Conservation (phyloP, 2,888 invertebrate species). For the Thera britannica region DNA sequence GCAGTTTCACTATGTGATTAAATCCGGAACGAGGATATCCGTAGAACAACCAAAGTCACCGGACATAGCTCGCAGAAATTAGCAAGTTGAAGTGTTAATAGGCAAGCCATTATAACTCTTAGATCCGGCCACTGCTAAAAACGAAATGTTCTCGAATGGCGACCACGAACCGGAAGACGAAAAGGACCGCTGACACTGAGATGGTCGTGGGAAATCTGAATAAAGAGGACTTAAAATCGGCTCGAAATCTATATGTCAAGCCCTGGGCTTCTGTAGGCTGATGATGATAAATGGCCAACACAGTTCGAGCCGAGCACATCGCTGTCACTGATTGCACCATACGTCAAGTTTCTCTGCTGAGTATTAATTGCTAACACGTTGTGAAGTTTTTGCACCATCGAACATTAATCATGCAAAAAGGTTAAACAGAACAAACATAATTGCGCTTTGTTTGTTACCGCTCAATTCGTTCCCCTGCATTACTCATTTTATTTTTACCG, state of each 20-base stretch:
- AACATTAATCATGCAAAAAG: slow-evolving; percentile 30
- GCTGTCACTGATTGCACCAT: slow-evolving; percentile 13
- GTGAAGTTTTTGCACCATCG: slow-evolving; percentile 27
- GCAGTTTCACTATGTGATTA: too few species aligned
- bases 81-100: too few species aligned
- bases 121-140: too few species aligned
- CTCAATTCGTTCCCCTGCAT: slow-evolving; percentile 54
- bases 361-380: slow-evolving; percentile 26
- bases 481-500: slow-evolving; percentile 62
- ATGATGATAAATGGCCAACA: background rate
- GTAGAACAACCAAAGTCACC: too few species aligned
- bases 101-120: too few species aligned
- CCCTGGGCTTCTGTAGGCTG: background rate
- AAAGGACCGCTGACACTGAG: too few species aligned
- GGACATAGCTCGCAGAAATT: too few species aligned
- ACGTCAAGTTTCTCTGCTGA: slow-evolving; percentile 31
- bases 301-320: background rate
- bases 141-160: too few species aligned
- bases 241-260: background rate
- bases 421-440: slow-evolving; percentile 31
- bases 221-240: too few species aligned
- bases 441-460: slow-evolving; percentile 44
- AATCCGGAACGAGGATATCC: too few species aligned
- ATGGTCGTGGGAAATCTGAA: too few species aligned
- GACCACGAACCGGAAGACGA: too few species aligned